These are phyloP conservation scores for Brachypteracias leptosomus DNA, from an alignment of 2,113 vertebrate genomes.

Conservation along the genomic window DNA sequence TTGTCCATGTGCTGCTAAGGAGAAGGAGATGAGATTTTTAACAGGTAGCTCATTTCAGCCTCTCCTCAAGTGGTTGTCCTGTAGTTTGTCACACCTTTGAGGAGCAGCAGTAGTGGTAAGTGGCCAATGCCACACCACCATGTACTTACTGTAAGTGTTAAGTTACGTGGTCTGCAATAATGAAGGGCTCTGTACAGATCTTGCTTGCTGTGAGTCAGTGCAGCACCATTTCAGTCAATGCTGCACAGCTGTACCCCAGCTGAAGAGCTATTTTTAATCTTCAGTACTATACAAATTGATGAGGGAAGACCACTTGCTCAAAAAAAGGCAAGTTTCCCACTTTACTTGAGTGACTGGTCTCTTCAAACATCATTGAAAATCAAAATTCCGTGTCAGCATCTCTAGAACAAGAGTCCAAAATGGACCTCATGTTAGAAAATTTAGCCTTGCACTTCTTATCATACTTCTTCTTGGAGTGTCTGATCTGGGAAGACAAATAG, in stretches of 20 bases:
- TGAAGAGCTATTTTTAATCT: slow-evolving; percentile 52
- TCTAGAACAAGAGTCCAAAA: background rate
- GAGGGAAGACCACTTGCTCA: slow-evolving; percentile 51
- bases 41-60: background rate
- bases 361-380: background rate
- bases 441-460: background rate
- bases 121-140: background rate
- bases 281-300: slow-evolving; percentile 11
- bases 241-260: slow-evolving; percentile 38
- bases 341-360: background rate
- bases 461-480: background rate
- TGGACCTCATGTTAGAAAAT: background rate
- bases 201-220: background rate
- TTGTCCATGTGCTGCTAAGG: background rate
- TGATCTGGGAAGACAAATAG: background rate
- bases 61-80: background rate
- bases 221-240: background rate
- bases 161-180: background rate
- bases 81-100: background rate
- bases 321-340: slow-evolving; percentile 4
- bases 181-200: background rate
- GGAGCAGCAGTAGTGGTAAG: background rate
- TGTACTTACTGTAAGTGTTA: background rate
- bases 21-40: background rate
- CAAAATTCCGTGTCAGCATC: background rate